Conservation (phyloP, 1,140 invertebrate species). For the Ptiloglossa arizonensis region DNA sequence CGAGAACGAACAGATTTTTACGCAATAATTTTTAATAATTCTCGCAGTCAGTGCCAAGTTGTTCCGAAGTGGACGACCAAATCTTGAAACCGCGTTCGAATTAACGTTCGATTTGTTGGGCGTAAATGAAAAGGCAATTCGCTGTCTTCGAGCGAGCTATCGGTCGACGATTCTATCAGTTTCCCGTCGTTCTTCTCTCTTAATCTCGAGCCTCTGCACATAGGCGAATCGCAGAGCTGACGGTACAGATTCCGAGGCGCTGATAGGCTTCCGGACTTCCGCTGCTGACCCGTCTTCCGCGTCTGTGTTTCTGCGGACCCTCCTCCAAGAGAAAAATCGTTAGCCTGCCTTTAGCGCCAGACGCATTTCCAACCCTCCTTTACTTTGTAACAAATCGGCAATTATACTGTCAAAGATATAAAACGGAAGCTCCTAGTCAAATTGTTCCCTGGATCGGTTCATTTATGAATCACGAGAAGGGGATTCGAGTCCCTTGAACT, state of each 20-base stretch:
- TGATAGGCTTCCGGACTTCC: conserved; percentile 77
- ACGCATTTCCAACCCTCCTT: background rate
- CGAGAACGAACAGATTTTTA: too few species aligned
- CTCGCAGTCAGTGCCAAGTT: too few species aligned
- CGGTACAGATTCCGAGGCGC: conserved; percentile 75
- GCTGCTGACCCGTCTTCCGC: conserved; percentile 69
- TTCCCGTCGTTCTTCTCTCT: conserved; percentile 6
- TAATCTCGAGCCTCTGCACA: conserved; percentile 14
- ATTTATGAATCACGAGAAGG: too few species aligned
- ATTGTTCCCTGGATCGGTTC: too few species aligned
- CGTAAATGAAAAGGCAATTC: background rate
- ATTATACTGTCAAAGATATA: too few species aligned
- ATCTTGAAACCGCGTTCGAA: background rate
- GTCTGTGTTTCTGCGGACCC: conserved; percentile 49
- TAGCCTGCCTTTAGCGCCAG: conserved; percentile 24
- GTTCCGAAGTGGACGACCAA: too few species aligned
- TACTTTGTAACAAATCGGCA: background rate
- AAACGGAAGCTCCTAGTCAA: too few species aligned
- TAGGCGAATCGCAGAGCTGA: conserved; percentile 69
- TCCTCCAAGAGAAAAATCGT: conserved; percentile 50
- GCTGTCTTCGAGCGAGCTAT: background rate
- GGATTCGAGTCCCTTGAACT: too few species aligned
- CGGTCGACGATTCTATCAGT: background rate
- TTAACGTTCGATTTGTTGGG: background rate
- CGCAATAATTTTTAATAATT: too few species aligned